Percentiles rank a stretch among this genome's conserved stretches.
phyloP scores from a whole-genome alignment of 2,113 vertebrate species.

The western clawed frog (Xenopus tropicalis) region DNA sequence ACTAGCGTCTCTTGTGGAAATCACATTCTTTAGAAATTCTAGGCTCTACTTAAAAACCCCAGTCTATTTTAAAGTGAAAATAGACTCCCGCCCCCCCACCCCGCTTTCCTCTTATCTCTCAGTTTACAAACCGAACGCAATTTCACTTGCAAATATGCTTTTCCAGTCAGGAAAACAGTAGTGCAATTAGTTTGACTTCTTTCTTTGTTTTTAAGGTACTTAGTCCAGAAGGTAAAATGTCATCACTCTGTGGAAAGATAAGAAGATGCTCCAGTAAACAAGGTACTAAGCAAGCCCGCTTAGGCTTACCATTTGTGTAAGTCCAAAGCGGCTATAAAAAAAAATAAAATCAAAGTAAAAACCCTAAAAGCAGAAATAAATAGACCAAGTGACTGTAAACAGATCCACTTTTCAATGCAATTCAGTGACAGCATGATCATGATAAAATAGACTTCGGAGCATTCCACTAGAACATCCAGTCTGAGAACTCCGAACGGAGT shows the following conservation, averaged over 20 bases:
- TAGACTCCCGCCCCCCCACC: slow-evolving; percentile 53
- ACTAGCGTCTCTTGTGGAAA: slow-evolving; percentile 69
- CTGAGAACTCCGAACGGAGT: slow-evolving; percentile 68
- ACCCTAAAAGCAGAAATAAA: slow-evolving; percentile 70
- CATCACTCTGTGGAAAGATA: slow-evolving; percentile 73
- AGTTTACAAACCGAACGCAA: slow-evolving; percentile 64
- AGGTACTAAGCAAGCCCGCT: slow-evolving; percentile 69
- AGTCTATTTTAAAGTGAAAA: slow-evolving; percentile 79
- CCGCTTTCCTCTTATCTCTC: slow-evolving; percentile 53
- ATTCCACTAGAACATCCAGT: slow-evolving; percentile 70
- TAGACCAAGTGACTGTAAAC: slow-evolving; percentile 73
- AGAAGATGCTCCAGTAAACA: slow-evolving; percentile 81
- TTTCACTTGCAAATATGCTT: slow-evolving; percentile 73
- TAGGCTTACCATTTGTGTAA: slow-evolving; percentile 69
- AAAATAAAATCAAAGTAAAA: slow-evolving; percentile 54
- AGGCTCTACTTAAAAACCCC: slow-evolving; percentile 78
- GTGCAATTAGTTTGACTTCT: slow-evolving; percentile 80
- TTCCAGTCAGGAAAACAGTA: slow-evolving; percentile 85
- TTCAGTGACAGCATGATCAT: slow-evolving; percentile 58
- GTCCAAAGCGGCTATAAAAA: slow-evolving; percentile 71
- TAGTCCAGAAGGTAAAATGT: slow-evolving; percentile 72
- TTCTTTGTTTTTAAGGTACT: slow-evolving; percentile 44
- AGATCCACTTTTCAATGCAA: slow-evolving; percentile 63
- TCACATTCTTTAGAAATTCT: slow-evolving; percentile 74
- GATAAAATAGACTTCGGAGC: slow-evolving; percentile 64